A percentile compares a stretch with the other conserved stretches of the same genome.
Conservation (phyloP, 2,113 vertebrate genomes). For the Sturnira hondurensis region DNA sequence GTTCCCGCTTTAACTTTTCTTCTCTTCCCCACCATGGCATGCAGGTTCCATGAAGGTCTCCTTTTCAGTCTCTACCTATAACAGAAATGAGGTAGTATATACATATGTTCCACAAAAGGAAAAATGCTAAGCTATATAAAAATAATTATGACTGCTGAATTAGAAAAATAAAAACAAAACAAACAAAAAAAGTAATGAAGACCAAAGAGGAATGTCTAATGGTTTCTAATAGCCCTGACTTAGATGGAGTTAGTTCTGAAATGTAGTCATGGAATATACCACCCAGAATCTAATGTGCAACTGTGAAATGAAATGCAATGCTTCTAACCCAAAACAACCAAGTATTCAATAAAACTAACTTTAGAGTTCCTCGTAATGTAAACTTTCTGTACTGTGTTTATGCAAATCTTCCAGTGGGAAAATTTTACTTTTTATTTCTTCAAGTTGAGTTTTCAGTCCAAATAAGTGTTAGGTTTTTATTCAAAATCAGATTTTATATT, state of each 20-base stretch:
- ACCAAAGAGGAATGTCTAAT: conserved; percentile 13
- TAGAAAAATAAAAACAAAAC: conserved; percentile 28
- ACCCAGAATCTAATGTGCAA: neutral
- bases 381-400: neutral
- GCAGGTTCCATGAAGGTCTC: neutral
- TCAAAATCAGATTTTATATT: neutral
- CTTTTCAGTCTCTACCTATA: neutral
- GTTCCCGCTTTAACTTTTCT: conserved; percentile 48
- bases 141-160: neutral
- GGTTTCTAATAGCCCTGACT: conserved; percentile 14
- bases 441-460: neutral
- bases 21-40: neutral
- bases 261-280: neutral
- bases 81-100: neutral
- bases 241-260: neutral
- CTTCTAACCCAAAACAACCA: neutral
- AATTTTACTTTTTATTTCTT: conserved; percentile 13
- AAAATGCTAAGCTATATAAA: neutral
- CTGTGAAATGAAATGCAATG: neutral
- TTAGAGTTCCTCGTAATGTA: neutral
- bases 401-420: neutral
- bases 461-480: neutral
- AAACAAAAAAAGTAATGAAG: too few species aligned
- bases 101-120: neutral
- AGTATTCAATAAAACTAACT: neutral